phyloP scores from a whole-genome alignment of 1,140 invertebrate genomes.

The Orchestia grillus region DNA sequence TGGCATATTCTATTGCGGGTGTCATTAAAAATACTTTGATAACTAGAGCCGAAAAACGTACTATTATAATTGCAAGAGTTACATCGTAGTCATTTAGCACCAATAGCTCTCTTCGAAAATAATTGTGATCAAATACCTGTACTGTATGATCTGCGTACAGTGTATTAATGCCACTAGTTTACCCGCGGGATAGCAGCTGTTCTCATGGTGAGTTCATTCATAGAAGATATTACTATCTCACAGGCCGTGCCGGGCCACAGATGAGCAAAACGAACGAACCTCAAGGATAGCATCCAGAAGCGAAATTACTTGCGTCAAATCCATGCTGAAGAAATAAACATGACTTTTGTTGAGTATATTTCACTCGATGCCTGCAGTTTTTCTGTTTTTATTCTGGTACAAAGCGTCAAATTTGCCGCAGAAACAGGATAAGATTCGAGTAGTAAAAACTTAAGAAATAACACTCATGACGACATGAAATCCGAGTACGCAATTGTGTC shows the following conservation, averaged over 20 bases:
- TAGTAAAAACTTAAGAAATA: background rate
- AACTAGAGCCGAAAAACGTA: background rate
- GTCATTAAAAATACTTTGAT: background rate
- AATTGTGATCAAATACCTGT: background rate
- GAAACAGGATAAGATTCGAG: background rate
- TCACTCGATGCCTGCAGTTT: background rate
- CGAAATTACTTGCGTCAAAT: background rate
- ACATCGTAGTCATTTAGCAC: background rate
- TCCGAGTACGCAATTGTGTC: background rate
- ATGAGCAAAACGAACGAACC: too few species aligned
- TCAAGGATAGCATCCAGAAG: too few species aligned
- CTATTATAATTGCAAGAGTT: background rate
- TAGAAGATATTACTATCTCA: background rate
- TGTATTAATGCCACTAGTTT: background rate
- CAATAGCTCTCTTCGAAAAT: background rate
- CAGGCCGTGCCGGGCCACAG: background rate
- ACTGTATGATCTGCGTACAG: background rate
- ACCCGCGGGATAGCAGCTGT: background rate
- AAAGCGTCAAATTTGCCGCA: background rate
- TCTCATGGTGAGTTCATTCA: background rate
- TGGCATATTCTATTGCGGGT: background rate
- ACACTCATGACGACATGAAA: background rate
- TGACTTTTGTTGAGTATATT: background rate
- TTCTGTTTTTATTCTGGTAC: background rate
- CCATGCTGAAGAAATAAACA: background rate